Evolutionary conservation across 2,797 vertebrate genomes (phyloP), one percentile per base, ranked within the genome.

Genomic region (Pteronotus mesoamericanus): DNA sequence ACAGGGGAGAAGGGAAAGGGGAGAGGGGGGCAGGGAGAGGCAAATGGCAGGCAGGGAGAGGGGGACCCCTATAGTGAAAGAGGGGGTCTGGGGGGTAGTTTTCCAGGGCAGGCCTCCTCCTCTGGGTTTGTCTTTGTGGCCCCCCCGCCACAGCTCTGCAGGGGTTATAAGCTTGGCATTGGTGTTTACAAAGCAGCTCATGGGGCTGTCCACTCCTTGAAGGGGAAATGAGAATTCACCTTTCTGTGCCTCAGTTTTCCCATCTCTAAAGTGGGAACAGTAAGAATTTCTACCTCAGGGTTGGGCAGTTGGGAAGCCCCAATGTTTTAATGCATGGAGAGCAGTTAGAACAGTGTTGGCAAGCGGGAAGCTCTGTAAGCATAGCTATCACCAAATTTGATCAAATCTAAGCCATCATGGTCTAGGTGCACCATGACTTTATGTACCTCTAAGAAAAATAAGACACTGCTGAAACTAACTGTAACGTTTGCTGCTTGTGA

Each of bases 191-290:
- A 59, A 64, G 77, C 69, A 42, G 18, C 6, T 57, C 15, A 6
- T 0, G 39, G 22, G 37, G 39, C 34, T 39, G 34, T 12, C 12
- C 0, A 14, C 44, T 78, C 29, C 72, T 71, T 61, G 55, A 91
- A 11, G 5, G 6, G 2, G 44, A 82, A 32, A 66, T 14, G 74
- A 71, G 72, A 82, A 61, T 39, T 48, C 11, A 0, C 82, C 22
- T 86, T 44, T 55, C 55, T 5, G 26, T 37, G 53, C 34, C 55
- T 92, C 61, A 2, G 77, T n/a, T 86, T 92, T 39, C 85, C 66
- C 64, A 34, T 34, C 95, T 95, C 95, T 92, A 26, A 79, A 72
- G 16, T 57, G 91, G 84, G 32, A 48, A 53, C 71, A 75, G 80
- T 19, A 55, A 22, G 44, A 4, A 69, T 51, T 94, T 55, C 21